These are phyloP conservation scores for Doryteuthis pealeii DNA, from an alignment of 1,140 invertebrate genomes.

Conservation along the genomic window DNA sequence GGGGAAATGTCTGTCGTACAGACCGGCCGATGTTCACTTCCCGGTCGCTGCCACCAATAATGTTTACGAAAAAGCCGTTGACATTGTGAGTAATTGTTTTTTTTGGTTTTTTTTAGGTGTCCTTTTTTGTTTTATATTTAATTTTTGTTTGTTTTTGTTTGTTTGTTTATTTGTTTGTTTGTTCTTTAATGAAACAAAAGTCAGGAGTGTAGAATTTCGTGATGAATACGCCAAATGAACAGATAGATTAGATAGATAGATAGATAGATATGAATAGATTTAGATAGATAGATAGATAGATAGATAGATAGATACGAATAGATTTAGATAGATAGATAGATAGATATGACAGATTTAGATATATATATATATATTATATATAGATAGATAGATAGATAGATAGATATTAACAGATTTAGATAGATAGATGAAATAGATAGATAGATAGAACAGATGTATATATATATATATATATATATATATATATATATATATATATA, in stretches of 20 bases:
- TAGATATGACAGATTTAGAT: neutral
- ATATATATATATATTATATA: neutral
- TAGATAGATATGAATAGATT: neutral
- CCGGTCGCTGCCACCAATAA: too few relatives aligned
- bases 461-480: neutral
- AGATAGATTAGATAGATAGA: neutral
- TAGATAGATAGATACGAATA: neutral
- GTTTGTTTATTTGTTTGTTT: too few relatives aligned
- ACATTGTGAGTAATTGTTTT: too few relatives aligned
- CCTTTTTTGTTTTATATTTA: too few relatives aligned
- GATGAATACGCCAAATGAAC: too few relatives aligned
- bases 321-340: neutral
- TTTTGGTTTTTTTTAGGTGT: too few relatives aligned
- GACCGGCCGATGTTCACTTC: too few relatives aligned
- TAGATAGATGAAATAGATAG: neutral
- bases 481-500: slow-evolving; percentile 1
- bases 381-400: neutral
- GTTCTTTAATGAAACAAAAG: too few relatives aligned
- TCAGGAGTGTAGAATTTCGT: too few relatives aligned
- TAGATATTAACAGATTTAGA: neutral
- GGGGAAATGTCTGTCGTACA: too few relatives aligned
- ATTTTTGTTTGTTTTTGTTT: too few relatives aligned
- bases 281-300: neutral
- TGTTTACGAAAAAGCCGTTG: too few relatives aligned
- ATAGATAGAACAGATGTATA: neutral